Percentiles rank a stretch among this genome's conserved stretches.
Evolutionary conservation across 2,888 invertebrate genomes (phyloP).

Genomic region (Tiliacea citrago): DNA sequence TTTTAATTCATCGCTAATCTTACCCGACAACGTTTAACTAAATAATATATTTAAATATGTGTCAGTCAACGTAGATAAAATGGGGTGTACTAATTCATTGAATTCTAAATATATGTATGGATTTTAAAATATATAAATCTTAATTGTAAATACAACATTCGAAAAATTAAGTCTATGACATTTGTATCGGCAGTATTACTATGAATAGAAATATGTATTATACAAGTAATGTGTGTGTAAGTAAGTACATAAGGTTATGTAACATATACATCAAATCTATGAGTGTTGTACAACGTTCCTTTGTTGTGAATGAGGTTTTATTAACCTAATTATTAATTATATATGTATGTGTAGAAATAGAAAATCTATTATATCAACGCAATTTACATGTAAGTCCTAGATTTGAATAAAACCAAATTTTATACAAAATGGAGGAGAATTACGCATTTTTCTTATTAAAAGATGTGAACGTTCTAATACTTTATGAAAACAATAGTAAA

Average conservation of each 20-base stretch:
- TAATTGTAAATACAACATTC: slow-evolving; percentile 84
- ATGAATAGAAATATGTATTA: slow-evolving; percentile 72
- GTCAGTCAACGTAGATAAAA: slow-evolving; percentile 79
- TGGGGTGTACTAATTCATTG: slow-evolving; percentile 70
- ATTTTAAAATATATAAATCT: slow-evolving; percentile 72
- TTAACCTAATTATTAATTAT: slow-evolving; percentile 77
- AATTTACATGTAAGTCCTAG: slow-evolving; percentile 73
- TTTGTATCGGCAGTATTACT: slow-evolving; percentile 79
- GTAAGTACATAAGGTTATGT: slow-evolving; percentile 75
- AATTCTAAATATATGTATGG: slow-evolving; percentile 85
- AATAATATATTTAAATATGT: slow-evolving; percentile 69
- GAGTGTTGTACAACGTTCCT: slow-evolving; percentile 87
- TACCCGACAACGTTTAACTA: slow-evolving; percentile 62
- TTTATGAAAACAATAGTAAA: slow-evolving; percentile 1
- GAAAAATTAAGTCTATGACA: slow-evolving; percentile 79
- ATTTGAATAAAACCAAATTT: slow-evolving; percentile 78
- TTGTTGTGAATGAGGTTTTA: slow-evolving; percentile 85
- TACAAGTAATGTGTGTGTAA: slow-evolving; percentile 77
- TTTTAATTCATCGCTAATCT: slow-evolving; percentile 62
- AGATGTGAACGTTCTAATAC: neutral
- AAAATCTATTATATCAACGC: slow-evolving; percentile 73
- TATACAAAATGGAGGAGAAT: slow-evolving; percentile 77
- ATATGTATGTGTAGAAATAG: slow-evolving; percentile 82
- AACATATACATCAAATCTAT: slow-evolving; percentile 67
- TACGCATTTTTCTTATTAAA: slow-evolving; percentile 76